Evolutionary conservation across 2,888 invertebrate genomes (phyloP).

Genomic region (Plebejus melissa): DNA sequence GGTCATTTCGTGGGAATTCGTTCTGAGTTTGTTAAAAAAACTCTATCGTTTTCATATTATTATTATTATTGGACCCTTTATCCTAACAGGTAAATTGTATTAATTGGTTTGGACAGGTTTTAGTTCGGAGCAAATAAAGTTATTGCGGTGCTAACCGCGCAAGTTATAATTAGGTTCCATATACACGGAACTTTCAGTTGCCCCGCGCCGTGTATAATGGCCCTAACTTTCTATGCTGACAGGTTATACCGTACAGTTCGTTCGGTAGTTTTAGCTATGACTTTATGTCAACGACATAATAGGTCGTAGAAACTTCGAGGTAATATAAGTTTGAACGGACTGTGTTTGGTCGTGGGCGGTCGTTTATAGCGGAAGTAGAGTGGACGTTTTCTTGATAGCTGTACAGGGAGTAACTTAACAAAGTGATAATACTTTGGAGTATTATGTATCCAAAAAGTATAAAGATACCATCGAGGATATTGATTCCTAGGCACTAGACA

Average conservation of each 20-base stretch:
- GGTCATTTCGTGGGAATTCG: no score
- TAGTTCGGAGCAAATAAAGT: not conserved
- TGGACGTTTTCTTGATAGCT: no score
- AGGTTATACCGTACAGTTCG: not conserved
- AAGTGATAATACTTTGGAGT: no score
- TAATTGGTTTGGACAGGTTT: not conserved
- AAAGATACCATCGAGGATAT: no score
- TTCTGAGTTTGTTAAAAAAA: no score
- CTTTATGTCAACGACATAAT: not conserved
- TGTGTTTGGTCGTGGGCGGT: not conserved
- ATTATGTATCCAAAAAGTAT: no score
- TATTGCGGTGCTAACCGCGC: not conserved
- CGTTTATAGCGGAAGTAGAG: no score
- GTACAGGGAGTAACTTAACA: no score
- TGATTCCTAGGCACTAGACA: no score
- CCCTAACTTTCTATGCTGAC: not conserved
- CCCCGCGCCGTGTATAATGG: not conserved
- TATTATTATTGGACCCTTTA: not conserved
- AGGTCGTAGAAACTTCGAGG: not conserved
- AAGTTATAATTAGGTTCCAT: conserved; percentile 10
- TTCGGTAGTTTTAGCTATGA: not conserved
- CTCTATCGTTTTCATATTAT: no score
- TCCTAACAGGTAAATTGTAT: not conserved
- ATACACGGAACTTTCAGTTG: not conserved
- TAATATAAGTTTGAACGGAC: not conserved